Percentiles rank a stretch among this genome's conserved stretches.
Evolutionary conservation across 1,140 invertebrate species (phyloP).

Genomic region (Drosophila yakuba): DNA sequence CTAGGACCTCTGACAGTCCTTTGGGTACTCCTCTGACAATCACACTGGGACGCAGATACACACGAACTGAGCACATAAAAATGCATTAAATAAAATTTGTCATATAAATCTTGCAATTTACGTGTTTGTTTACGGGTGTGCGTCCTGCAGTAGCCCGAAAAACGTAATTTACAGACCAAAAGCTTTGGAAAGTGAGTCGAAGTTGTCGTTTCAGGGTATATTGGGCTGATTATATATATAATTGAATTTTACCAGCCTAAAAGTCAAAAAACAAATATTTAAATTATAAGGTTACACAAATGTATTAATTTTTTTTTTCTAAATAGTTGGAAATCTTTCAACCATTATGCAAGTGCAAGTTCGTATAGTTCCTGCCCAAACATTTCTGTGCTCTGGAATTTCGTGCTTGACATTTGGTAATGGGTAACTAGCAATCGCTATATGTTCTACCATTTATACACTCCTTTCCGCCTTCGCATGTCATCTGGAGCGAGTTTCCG

Average conservation of each 20-base stretch:
- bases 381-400: not conserved
- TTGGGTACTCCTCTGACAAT: conserved; percentile 16
- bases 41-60: conserved; percentile 7
- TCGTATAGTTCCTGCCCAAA: not conserved
- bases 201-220: conserved; percentile 8
- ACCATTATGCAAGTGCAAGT: no score
- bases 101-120: conserved; percentile 83
- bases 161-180: conserved; percentile 77
- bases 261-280: no score
- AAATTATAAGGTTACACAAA: no score
- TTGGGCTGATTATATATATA: not conserved
- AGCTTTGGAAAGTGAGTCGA: conserved; percentile 50
- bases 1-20: conserved; percentile 29
- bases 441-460: conserved; percentile 1
- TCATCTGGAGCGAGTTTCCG: conserved; percentile 63
- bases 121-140: conserved; percentile 37
- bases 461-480: conserved; percentile 33
- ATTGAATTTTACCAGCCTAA: no score
- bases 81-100: conserved; percentile 84
- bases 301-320: no score
- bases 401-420: not conserved
- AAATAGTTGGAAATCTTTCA: no score
- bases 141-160: conserved; percentile 61
- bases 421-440: conserved; percentile 2
- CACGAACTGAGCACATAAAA: conserved; percentile 56